Base-by-base conservation (phyloP, 2,888 invertebrate species). In the Alentia gelatinosa region DNA sequence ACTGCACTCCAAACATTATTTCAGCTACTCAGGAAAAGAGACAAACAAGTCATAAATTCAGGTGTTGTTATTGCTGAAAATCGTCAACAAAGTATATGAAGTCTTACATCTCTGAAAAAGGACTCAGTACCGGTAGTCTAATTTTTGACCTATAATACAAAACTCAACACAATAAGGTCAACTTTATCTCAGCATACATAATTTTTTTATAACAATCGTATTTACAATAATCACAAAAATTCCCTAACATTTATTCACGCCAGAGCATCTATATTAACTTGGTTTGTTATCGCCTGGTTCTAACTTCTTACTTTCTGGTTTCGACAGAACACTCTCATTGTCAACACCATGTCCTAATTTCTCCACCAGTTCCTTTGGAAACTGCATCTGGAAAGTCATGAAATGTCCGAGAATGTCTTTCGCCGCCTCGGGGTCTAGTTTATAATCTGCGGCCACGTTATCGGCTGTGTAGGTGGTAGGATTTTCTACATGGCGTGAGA, bases 391-490 rank as follows among this genome's bases (percentile, higher is more conserved):
- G 95, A 97, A 97, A 15, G 97, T 97, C 95, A 97, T 97, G 94
- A 97, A 98, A 95, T 98, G 97, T 94, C 97, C 97, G 1, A 98
- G 95, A 92, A 98, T 96, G 94, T 97, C 96, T 94, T 96, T 95
- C 96, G 97, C 97, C 96, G 92, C 97, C 97, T 96, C 97, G 96
- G 97, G 96, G 91, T 97, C 97, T 89, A 98, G 93, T 94, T 97
- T 97, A 94, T 98, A 97, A 92, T 98, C 97, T 83, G 96, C 95
- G 0, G 98, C 97, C 94, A 98, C 97, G 94, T 96, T 97, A 15
- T 96, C 95, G 0, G 96, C 96, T 4, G 97, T 97, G 94, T 97
- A 97, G 79, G 96, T 96, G 37, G 96, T 95, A 0, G 98, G 97
- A 93, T 98, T 97, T 0, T 96, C 94, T 94, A 97, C 97, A 95